phyloP scores from a whole-genome alignment of 1,140 invertebrate genomes.

The Drosophila kanapiae region DNA sequence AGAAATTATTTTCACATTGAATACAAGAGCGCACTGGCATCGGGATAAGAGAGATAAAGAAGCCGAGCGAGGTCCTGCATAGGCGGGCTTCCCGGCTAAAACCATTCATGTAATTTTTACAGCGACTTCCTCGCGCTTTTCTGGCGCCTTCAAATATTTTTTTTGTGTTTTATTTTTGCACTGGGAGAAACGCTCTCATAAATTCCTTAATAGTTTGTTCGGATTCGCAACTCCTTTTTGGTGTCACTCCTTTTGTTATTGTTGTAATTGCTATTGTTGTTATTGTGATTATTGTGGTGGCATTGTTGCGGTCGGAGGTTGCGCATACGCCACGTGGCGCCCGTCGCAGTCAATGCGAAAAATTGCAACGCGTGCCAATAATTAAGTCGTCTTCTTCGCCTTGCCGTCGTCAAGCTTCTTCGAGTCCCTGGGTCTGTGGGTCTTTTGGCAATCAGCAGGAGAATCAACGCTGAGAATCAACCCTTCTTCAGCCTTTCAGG shows the following conservation, averaged over 20 bases:
- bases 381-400: slow-evolving; percentile 61
- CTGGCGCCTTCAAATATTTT: slow-evolving; percentile 38
- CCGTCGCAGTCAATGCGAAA: slow-evolving; percentile 68
- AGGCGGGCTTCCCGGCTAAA: slow-evolving; percentile 47
- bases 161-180: slow-evolving; percentile 19
- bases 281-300: slow-evolving; percentile 23
- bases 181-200: neutral
- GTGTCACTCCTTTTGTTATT: slow-evolving; percentile 20
- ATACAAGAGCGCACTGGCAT: slow-evolving; percentile 59
- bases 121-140: slow-evolving; percentile 41
- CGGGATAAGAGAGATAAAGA: slow-evolving; percentile 36
- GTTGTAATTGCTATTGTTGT: slow-evolving; percentile 29
- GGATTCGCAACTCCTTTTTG: neutral
- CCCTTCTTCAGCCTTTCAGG: slow-evolving; percentile 28
- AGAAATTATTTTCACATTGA: slow-evolving; percentile 85
- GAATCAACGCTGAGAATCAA: neutral
- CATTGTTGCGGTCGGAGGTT: slow-evolving; percentile 67
- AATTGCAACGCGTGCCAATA: slow-evolving; percentile 82
- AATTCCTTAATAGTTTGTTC: slow-evolving; percentile 63
- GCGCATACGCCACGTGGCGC: slow-evolving; percentile 76
- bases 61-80: neutral
- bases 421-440: neutral
- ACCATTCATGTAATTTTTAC: slow-evolving; percentile 82
- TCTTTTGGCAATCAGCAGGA: slow-evolving; percentile 4
- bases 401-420: slow-evolving; percentile 17